These are phyloP conservation scores for Heliconius melpomene DNA, from an alignment of 1,140 invertebrate genomes.

Conservation along the genomic window DNA sequence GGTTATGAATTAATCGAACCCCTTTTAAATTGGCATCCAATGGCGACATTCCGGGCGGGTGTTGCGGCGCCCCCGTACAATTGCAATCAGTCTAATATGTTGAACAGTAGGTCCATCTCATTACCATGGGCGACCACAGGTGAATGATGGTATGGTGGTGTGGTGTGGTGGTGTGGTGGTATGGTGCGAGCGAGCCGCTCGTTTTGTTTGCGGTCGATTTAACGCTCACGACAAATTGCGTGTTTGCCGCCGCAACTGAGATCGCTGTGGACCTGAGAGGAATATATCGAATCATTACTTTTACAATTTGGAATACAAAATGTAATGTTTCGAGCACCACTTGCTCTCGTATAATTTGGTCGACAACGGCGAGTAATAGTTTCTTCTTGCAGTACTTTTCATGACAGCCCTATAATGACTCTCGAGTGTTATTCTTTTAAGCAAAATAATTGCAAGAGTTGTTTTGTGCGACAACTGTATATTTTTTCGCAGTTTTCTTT, in stretches of 20 bases:
- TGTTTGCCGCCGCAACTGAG: slow-evolving; percentile 73
- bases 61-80: slow-evolving; percentile 54
- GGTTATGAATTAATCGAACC: slow-evolving; percentile 51
- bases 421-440: slow-evolving; percentile 42
- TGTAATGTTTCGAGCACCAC: slow-evolving; percentile 52
- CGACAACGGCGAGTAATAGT: slow-evolving; percentile 46
- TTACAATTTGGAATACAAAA: slow-evolving; percentile 64
- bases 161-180: slow-evolving; percentile 20
- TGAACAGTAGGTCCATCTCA: slow-evolving; percentile 79
- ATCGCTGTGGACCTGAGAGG: slow-evolving; percentile 65
- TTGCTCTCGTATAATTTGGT: slow-evolving; percentile 49
- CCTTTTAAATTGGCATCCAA: slow-evolving; percentile 47
- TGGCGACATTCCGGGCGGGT: slow-evolving; percentile 41
- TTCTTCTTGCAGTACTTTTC: slow-evolving; percentile 40
- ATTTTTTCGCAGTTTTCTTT: slow-evolving; percentile 32
- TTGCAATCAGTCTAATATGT: slow-evolving; percentile 80
- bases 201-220: slow-evolving; percentile 80
- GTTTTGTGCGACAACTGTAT: slow-evolving; percentile 34
- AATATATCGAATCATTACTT: slow-evolving; percentile 76
- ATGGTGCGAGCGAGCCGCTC: slow-evolving; percentile 58
- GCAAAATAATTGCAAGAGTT: slow-evolving; percentile 41
- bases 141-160: slow-evolving; percentile 68
- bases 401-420: slow-evolving; percentile 46
- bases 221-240: slow-evolving; percentile 77
- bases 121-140: slow-evolving; percentile 79